Conservation (phyloP, 1,140 invertebrate species). For the Brachionus sp. region DNA sequence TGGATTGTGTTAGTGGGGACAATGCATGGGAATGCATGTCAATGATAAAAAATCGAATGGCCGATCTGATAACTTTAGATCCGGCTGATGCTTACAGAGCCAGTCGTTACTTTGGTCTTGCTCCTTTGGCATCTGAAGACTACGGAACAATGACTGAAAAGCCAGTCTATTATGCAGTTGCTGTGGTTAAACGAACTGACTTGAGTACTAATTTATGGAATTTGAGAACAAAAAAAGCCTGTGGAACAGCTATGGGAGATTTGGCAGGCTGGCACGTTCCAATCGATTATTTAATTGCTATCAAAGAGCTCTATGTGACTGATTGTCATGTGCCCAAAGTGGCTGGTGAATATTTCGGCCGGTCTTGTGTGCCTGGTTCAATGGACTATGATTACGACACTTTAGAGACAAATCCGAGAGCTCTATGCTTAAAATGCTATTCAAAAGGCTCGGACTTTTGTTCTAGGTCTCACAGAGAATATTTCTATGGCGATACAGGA, state of each 20-base stretch:
- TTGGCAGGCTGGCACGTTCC: conserved; percentile 94
- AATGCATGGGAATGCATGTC: conserved; percentile 87
- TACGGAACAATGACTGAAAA: conserved; percentile 55
- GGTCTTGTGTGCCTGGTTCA: conserved; percentile 83
- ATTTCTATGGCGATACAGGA: conserved; percentile 82
- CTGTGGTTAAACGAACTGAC: conserved; percentile 55
- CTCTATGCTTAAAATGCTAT: conserved; percentile 88
- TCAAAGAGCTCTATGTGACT: conserved; percentile 84
- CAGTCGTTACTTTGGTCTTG: conserved; percentile 56
- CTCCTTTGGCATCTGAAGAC: conserved; percentile 58
- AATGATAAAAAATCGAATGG: conserved; percentile 67
- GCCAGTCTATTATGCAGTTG: conserved; percentile 56
- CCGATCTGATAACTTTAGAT: conserved; percentile 58
- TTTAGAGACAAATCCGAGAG: conserved; percentile 73
- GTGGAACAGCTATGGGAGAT: conserved; percentile 82
- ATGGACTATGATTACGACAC: conserved; percentile 74
- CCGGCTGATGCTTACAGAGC: conserved; percentile 59
- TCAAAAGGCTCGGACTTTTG: conserved; percentile 78
- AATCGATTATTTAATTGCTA: conserved; percentile 83
- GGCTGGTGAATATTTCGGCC: conserved; percentile 81
- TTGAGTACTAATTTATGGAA: conserved; percentile 57
- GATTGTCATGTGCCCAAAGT: conserved; percentile 82
- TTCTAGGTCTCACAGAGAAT: conserved; percentile 75
- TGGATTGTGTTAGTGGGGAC: conserved; percentile 77
- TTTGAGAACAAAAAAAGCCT: conserved; percentile 64